phyloP scores from a whole-genome alignment of 1,140 invertebrate species.

The Bombus confusus region DNA sequence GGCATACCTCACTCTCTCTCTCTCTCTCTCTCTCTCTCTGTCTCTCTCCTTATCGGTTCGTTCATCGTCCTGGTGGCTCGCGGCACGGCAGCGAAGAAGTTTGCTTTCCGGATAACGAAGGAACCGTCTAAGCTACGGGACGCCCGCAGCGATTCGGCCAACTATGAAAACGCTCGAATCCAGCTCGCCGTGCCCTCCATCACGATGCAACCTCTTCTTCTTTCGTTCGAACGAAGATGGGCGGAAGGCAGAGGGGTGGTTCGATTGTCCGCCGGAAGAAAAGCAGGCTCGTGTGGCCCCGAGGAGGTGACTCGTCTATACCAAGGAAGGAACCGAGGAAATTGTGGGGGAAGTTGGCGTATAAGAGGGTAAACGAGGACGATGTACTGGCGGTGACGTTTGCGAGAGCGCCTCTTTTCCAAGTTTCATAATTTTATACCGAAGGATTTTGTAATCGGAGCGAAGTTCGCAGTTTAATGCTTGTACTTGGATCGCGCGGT shows the following conservation, averaged over 20 bases:
- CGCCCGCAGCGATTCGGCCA: conserved; percentile 52
- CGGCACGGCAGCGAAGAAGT: conserved; percentile 54
- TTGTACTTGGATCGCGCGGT: background rate
- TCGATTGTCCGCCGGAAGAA: conserved; percentile 15
- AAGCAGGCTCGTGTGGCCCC: conserved; percentile 2
- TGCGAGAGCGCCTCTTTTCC: background rate
- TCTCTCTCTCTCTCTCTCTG: background rate
- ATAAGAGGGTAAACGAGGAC: background rate
- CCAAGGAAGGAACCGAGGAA: background rate
- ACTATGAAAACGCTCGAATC: conserved; percentile 51
- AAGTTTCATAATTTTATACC: conserved; percentile 1
- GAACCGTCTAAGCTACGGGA: conserved; percentile 52
- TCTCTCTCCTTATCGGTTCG: conserved; percentile 58
- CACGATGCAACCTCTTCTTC: background rate
- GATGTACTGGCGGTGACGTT: background rate
- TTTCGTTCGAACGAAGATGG: background rate
- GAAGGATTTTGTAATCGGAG: background rate
- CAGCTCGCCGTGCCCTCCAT: background rate
- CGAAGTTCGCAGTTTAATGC: background rate
- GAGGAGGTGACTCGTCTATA: too few species aligned
- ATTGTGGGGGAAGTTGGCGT: background rate
- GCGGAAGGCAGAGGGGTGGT: background rate
- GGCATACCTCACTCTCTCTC: too few species aligned
- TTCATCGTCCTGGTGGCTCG: conserved; percentile 60
- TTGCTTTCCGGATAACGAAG: conserved; percentile 66